A percentile compares a stretch with the other conserved stretches of the same genome.
These are phyloP conservation scores for Ptiloglossa arizonensis DNA, from an alignment of 1,140 invertebrate genomes.

Conservation along the genomic window DNA sequence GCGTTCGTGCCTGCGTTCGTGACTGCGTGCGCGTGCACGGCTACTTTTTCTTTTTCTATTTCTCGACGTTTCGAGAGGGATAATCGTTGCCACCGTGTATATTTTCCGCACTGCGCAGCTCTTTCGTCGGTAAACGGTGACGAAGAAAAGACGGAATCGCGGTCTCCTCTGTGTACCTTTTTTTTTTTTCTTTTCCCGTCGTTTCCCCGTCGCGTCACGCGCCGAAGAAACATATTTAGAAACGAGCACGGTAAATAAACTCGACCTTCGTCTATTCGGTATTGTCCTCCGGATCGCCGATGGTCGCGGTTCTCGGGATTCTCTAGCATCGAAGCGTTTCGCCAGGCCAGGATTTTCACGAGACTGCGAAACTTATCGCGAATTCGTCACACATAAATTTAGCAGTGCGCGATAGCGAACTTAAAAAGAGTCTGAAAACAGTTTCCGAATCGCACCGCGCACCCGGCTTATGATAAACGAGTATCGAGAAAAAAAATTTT, in stretches of 20 bases:
- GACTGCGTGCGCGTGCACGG: too few species aligned
- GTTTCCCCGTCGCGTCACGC: neutral
- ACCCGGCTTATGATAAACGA: constrained; percentile 41
- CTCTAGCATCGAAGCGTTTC: constrained; percentile 50
- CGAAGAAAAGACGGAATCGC: neutral
- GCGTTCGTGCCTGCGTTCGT: too few species aligned
- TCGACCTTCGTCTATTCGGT: neutral
- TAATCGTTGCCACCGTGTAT: too few species aligned
- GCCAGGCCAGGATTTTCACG: constrained; percentile 46
- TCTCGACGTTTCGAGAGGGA: too few species aligned
- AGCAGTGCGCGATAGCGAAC: constrained; percentile 57
- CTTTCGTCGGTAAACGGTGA: too few species aligned
- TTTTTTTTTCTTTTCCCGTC: neutral
- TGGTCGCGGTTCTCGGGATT: neutral
- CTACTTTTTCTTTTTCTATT: too few species aligned
- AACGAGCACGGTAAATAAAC: neutral
- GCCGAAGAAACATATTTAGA: neutral
- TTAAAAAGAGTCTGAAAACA: constrained; percentile 41
- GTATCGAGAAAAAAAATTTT: constrained; percentile 25
- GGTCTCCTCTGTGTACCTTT: too few species aligned
- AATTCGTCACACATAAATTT: constrained; percentile 68
- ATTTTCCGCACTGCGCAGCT: too few species aligned
- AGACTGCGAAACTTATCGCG: constrained; percentile 56
- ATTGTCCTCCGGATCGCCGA: neutral
- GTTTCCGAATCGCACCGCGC: constrained; percentile 42